Base-by-base conservation (phyloP, 2,113 vertebrate genomes). In the Coturnix japonica region DNA sequence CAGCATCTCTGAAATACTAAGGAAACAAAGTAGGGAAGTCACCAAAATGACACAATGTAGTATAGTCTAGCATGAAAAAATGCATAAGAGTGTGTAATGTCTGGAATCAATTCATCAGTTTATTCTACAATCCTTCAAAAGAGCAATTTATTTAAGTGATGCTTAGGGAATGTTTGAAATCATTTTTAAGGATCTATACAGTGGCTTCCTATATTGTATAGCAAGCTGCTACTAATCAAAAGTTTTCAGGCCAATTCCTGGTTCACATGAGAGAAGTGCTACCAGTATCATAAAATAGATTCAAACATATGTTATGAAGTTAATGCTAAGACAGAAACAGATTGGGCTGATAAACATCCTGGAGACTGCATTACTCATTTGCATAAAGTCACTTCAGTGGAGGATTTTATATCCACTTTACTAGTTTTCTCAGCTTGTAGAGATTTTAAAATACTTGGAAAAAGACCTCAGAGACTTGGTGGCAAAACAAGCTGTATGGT, bases 231-330 rank as follows among this genome's bases (percentile, higher is more conserved):
- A 92, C 87, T 93, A 85, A 49, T 77, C 46, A 60, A 63, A 85
- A 90, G 33, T 91, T 90, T 90, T 92, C 75, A 44, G 67, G 85
- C 89, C 90, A 86, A 66, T 61, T 92, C 80, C 61, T 91, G 28
- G 61, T 94, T 95, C 91, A 75, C 64, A 91, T 28, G 64, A 81
- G 16, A 81, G 39, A 94, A 87, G 59, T 90, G 83, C 85, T 85
- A 87, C 41, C 71, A 77, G 35, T 31, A 81, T 66, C 67, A 90
- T 92, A 84, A 95, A 95, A 95, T 73, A 95, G 80, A 90, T 94
- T 74, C 70, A 94, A 95, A 95, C 91, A 91, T 95, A 96, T 96
- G 93, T 83, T 93, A 85, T 31, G 47, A 90, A 94, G 80, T 83
- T 84, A 90, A 92, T 77, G 63, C 14, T 93, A 90, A 93, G 63